Evolutionary conservation across 1,140 invertebrate species (phyloP), one percentile per base, ranked within the genome.

Genomic region (Drosophila tristis): DNA sequence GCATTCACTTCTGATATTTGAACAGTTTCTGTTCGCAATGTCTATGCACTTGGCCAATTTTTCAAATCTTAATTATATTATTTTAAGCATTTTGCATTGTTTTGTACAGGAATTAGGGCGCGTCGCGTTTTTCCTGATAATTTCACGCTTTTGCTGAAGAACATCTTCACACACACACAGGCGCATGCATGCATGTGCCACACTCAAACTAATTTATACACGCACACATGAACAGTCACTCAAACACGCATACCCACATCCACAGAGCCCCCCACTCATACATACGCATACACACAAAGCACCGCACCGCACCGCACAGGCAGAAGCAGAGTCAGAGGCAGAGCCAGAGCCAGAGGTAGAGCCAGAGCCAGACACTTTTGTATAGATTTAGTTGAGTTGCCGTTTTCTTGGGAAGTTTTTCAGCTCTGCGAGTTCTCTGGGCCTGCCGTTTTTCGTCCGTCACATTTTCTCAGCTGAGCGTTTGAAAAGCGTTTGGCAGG

Each of bases 381-480:
- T 72, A 66, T 80, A 80, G 61, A 78, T 66, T 61, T 80, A 66
- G 66, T 80, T 75, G 74, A 56, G 59, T 60, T 65, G 72, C 72
- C 61, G 53, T 74, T 74, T 74, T 75, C 54, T 70, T 75, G 43
- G 61, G 53, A 25, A 76, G 62, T 71, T 66, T 61, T 74, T 55
- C 51, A 51, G 65, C 64, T 54, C 49, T 60, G 58, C 73, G 71
- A 67, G 62, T 67, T 84, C 68, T 44, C 68, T 48, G 26, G 11
- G 50, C 79, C 65, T 59, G 58, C 78, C 68, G 77, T 78, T 77
- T 64, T 58, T 25, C 78, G 82, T 86, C 78, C 84, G 84, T 84
- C 77, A 87, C 80, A 82, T 75, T 77, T 84, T 89, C 84, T 89
- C 82, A 79, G 84, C 76, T 84, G 82, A 81, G 72, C 82, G 82